Base-by-base conservation (phyloP, 2,888 invertebrate genomes). In the Beris morrisii region DNA sequence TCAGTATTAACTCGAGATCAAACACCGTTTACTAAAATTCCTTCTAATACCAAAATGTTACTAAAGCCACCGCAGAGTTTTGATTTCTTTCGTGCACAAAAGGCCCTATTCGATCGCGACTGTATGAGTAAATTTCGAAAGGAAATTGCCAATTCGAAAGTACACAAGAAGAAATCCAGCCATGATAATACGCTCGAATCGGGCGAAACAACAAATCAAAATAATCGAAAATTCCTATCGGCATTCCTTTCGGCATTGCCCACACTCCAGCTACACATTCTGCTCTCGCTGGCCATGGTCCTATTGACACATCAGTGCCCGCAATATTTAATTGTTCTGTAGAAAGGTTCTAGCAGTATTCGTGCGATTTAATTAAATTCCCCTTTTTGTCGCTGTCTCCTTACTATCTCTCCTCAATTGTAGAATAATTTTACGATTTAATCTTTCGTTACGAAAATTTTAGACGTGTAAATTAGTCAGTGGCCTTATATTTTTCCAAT, bases 301-400 rank as follows among this genome's bases (percentile, higher is more conserved):
- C 82, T 88, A 57, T 84, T 87, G 76, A 86, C 86, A 71, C 86
- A 87, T 81, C 85, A 86, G 79, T 87, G 87, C 76, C 87, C 87
- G 70, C 87, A 87, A 74, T 73, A 72, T 70, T 67, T 73, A 56
- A 69, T 72, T 59, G 72, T 72, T 7, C 54, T 73, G 12, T 73
- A 73, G 71, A 61, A 9, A 38, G 38, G 9, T 7, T 7, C 1
- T 1, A 38, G 38, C 3, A 38, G 38, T 48, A 15, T 12, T 38
- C 22, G 13, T 5, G 15, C 15, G 12, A 53, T 7, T 53, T 7
- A 9, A 52, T 52, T 52, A 52, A n/a, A 22, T 22, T 22, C 22
- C 1, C 38, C 9, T 38, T 38, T 38, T 38, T 38, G 38, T 38
- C 38, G 38, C 9, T 7, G 7, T 32, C 32, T 32, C 7, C 32